These are phyloP conservation scores for Australoheros facetus DNA, from an alignment of 2,797 vertebrate species.

Conservation along the genomic window DNA sequence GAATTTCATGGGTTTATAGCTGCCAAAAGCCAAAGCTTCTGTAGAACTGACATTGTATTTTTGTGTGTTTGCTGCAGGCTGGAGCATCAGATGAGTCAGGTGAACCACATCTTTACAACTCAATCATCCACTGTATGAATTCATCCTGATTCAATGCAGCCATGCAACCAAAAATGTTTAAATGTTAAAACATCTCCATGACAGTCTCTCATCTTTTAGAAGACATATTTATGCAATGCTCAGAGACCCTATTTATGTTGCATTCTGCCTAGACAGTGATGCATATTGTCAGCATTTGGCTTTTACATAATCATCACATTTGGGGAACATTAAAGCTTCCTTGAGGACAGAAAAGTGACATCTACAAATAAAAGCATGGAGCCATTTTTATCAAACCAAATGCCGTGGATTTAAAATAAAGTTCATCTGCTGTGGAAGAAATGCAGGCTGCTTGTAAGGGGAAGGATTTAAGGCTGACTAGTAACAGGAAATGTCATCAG, in stretches of 20 bases:
- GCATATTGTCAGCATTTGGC: constrained; percentile 43
- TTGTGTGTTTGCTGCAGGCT: neutral
- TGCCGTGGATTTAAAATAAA: neutral
- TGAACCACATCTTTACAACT: neutral
- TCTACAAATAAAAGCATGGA: neutral
- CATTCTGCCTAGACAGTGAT: constrained; percentile 42
- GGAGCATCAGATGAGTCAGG: constrained; percentile 4
- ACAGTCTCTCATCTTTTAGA: neutral
- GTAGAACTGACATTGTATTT: neutral
- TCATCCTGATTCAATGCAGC: neutral
- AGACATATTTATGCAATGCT: neutral
- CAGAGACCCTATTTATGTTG: neutral
- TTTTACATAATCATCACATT: constrained; percentile 22
- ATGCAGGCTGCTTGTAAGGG: neutral
- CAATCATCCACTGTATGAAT: neutral
- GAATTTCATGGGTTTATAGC: constrained; percentile 1
- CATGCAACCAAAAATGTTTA: neutral
- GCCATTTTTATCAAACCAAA: neutral
- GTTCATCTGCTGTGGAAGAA: neutral
- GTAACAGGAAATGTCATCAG: neutral
- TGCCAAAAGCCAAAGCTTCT: neutral
- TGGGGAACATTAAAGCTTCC: constrained; percentile 9
- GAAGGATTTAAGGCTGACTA: neutral
- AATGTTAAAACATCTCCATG: neutral
- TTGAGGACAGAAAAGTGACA: constrained; percentile 2